phyloP scores from a whole-genome alignment of 1,140 invertebrate genomes.

The Sitophilus oryzae region DNA sequence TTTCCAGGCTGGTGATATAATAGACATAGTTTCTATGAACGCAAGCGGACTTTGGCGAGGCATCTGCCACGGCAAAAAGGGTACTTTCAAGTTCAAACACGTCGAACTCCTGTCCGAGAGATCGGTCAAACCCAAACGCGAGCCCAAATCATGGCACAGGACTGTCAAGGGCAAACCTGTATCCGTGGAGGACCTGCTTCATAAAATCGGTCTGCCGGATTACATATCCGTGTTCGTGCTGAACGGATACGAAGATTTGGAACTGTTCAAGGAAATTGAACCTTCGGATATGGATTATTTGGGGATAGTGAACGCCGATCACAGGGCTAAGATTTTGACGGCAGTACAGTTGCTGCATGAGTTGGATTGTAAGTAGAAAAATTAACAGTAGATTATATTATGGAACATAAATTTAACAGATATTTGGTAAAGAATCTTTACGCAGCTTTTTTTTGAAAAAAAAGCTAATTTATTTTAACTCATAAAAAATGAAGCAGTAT shows the following conservation, averaged over 20 bases:
- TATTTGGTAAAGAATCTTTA: no score
- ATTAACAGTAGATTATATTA: no score
- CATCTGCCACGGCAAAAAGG: constrained; percentile 71
- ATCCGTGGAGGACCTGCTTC: constrained; percentile 81
- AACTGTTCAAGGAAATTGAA: constrained; percentile 86
- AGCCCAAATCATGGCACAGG: constrained; percentile 56
- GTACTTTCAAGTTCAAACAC: constrained; percentile 90
- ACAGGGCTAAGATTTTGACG: constrained; percentile 81
- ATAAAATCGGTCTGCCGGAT: constrained; percentile 76
- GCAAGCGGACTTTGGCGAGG: constrained; percentile 87
- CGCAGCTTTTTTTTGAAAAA: no score
- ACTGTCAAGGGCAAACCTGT: constrained; percentile 63
- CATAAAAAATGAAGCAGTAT: no score
- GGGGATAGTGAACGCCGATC: constrained; percentile 79
- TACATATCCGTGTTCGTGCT: constrained; percentile 83
- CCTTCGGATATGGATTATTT: constrained; percentile 86
- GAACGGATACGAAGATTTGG: constrained; percentile 90
- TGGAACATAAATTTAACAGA: no score
- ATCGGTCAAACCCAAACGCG: constrained; percentile 41
- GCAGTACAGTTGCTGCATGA: constrained; percentile 86
- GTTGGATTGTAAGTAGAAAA: constrained; percentile 72
- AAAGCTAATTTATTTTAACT: no score
- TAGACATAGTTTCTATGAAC: constrained; percentile 89
- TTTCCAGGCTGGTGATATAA: constrained; percentile 92
- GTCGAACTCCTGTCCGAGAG: constrained; percentile 77